phyloP scores from a whole-genome alignment of 2,888 invertebrate species.

The Augiades crinisus region DNA sequence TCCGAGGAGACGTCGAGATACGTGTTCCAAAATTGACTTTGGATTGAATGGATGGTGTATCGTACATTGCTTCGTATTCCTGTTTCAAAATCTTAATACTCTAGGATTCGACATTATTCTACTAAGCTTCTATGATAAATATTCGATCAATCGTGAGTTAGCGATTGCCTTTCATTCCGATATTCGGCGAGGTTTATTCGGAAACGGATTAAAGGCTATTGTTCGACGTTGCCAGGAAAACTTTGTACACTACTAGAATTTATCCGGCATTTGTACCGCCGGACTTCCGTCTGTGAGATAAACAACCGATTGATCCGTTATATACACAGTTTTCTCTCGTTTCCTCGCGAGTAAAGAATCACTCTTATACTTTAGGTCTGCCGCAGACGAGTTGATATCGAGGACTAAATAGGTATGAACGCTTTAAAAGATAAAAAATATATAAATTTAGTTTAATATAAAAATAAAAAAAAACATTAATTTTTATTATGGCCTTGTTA shows the following conservation, averaged over 20 bases:
- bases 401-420: too few relatives aligned
- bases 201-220: slow-evolving; percentile 3
- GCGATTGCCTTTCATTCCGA: slow-evolving; percentile 2
- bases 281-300: background rate
- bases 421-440: too few relatives aligned
- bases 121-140: slow-evolving; percentile 15
- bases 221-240: background rate
- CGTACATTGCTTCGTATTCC: slow-evolving; percentile 53
- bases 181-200: slow-evolving; percentile 7
- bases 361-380: too few relatives aligned
- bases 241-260: background rate
- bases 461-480: too few relatives aligned
- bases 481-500: too few relatives aligned
- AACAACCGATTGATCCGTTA: background rate
- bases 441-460: too few relatives aligned
- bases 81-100: slow-evolving; percentile 40
- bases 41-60: too few relatives aligned
- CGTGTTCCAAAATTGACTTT: slow-evolving; percentile 66
- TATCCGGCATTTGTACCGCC: background rate
- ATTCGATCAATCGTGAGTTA: slow-evolving; percentile 11
- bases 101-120: background rate
- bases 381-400: too few relatives aligned
- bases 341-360: background rate
- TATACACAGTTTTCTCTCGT: background rate
- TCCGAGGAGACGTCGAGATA: slow-evolving; percentile 56